Evolutionary conservation across 2,888 invertebrate genomes (phyloP), one percentile per base, ranked within the genome.

Genomic region (Megaustenia siamemsis): DNA sequence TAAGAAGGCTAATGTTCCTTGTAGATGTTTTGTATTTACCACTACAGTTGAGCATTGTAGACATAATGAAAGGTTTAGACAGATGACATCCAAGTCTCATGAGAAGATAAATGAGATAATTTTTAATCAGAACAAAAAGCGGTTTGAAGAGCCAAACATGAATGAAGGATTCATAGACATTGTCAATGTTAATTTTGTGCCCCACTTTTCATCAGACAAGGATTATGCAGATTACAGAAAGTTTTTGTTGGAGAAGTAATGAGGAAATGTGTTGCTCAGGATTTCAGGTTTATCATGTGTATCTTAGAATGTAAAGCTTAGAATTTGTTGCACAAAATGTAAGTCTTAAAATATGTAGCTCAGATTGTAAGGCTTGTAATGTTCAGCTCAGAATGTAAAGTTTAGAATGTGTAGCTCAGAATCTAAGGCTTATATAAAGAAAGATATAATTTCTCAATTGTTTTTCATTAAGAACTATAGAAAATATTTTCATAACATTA

Each of bases 31-130:
- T 89, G 94, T 96, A 6, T 96, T 99, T 96, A 95, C 95, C 60
- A 95, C 96, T 0, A 95, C 95, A 15, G 94, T 96, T 66, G 95
- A 96, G 4, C 98, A 98, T 88, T 96, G 97, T 0, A 96, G 96
- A 90, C 98, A 99, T 93, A 98, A 98, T 93, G 97, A 98, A 93
- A 96, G 96, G 95, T 98, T 96, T 93, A 95, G 98, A 66, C 96
- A 97, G 91, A 94, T 98, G 1, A 96, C 93, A 10, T 93, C 94
- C 89, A 91, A 91, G 76, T 95, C 95, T 5, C 98, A 98, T 92
- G 94, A 95, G 28, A 95, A 95, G 82, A 96, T 99, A 83, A 96
- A 95, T 89, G 97, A 97, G 86, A 96, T 98, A 92, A 96, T 98
- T n/a, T 96, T 97, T 90, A 96, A 97, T 96, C 94, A 96, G 96